phyloP scores from a whole-genome alignment of 2,113 vertebrate species.

The Lipophrys pholis region DNA sequence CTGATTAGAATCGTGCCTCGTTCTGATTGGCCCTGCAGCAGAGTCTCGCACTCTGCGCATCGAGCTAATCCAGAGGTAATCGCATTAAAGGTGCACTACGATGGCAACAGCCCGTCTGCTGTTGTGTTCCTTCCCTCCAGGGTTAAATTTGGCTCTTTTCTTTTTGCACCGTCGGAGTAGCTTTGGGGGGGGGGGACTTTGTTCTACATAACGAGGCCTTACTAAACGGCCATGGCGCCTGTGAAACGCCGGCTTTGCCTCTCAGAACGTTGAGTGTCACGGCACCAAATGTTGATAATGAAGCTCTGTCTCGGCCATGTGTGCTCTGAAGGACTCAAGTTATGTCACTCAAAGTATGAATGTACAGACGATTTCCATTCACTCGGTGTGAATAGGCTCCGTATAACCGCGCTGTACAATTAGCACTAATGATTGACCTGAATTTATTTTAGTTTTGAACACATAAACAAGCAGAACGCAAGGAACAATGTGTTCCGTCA shows the following conservation, averaged over 20 bases:
- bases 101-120: slow-evolving; percentile 13
- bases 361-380: neutral
- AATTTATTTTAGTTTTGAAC: neutral
- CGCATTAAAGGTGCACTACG: slow-evolving; percentile 64
- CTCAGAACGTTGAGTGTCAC: neutral
- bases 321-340: slow-evolving; percentile 5
- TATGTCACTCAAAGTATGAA: neutral
- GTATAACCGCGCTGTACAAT: neutral
- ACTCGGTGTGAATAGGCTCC: neutral
- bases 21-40: slow-evolving; percentile 18
- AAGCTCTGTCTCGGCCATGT: slow-evolving; percentile 7
- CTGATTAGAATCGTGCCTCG: slow-evolving; percentile 18
- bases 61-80: slow-evolving; percentile 74
- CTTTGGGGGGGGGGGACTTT: neutral
- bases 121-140: neutral
- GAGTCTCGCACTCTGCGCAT: slow-evolving; percentile 28
- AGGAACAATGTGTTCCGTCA: neutral
- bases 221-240: neutral
- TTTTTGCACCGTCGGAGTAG: neutral
- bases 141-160: neutral
- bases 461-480: neutral
- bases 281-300: slow-evolving; percentile 9
- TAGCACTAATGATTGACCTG: neutral
- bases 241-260: neutral
- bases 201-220: neutral